Conservation (phyloP, 2,888 invertebrate species). For the Conus canariensis region DNA sequence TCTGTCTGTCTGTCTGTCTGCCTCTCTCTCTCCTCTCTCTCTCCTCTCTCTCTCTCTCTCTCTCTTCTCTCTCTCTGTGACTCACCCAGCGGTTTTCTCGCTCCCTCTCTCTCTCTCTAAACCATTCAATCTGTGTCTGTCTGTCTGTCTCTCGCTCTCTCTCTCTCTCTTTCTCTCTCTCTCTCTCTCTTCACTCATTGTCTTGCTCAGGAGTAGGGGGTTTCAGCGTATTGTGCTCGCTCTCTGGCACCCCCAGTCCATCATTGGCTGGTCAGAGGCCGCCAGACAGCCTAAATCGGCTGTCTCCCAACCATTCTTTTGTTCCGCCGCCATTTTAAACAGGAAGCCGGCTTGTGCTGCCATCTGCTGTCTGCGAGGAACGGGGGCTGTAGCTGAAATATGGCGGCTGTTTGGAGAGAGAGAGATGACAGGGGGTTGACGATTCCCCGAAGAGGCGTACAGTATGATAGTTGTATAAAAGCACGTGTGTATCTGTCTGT, state of each 20-base stretch:
- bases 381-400: background rate
- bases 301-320: background rate
- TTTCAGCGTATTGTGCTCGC: slow-evolving; percentile 15
- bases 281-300: slow-evolving; percentile 13
- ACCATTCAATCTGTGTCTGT: background rate
- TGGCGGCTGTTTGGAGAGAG: background rate
- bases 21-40: background rate
- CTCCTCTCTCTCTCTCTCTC: background rate
- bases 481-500: background rate
- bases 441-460: no score
- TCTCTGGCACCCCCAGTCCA: slow-evolving; percentile 25
- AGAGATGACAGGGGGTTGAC: background rate
- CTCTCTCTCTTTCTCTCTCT: slow-evolving; percentile 31
- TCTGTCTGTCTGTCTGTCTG: background rate
- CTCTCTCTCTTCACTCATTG: slow-evolving; percentile 5
- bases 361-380: slow-evolving; percentile 33
- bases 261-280: slow-evolving; percentile 30
- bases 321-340: slow-evolving; percentile 38
- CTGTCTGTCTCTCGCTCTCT: background rate
- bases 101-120: background rate
- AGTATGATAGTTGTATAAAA: background rate
- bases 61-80: slow-evolving; percentile 4
- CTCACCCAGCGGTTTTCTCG: background rate
- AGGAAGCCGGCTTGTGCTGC: slow-evolving; percentile 25
- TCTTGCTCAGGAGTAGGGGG: background rate